phyloP scores from a whole-genome alignment of 2,888 invertebrate genomes.

The Dexiosoma caninum region DNA sequence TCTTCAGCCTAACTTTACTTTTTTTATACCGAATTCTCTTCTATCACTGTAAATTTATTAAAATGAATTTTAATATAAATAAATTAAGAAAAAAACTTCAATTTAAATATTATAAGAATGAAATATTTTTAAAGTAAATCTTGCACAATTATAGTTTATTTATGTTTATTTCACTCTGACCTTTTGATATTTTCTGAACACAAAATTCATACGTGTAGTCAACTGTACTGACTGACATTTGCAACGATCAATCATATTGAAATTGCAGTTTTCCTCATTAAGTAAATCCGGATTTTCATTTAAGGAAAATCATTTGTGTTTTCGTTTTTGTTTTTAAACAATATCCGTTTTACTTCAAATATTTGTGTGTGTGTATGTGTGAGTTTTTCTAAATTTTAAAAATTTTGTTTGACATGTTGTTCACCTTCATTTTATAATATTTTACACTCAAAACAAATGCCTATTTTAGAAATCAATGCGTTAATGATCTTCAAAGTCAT shows the following conservation, averaged over 20 bases:
- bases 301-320: slow-evolving; percentile 22
- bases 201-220: no score
- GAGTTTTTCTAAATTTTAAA: slow-evolving; percentile 2
- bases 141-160: neutral
- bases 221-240: slow-evolving; percentile 7
- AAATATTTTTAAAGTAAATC: no score
- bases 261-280: slow-evolving; percentile 29
- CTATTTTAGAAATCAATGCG: slow-evolving; percentile 60
- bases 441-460: slow-evolving; percentile 46
- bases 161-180: neutral
- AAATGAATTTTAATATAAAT: no score
- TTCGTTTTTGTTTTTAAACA: slow-evolving; percentile 30
- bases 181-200: slow-evolving; percentile 5
- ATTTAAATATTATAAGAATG: no score
- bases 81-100: no score
- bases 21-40: no score
- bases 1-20: no score
- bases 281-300: slow-evolving; percentile 30
- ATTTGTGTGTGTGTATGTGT: neutral
- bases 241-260: neutral
- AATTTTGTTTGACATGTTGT: slow-evolving; percentile 34
- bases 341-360: slow-evolving; percentile 57
- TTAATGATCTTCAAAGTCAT: slow-evolving; percentile 66
- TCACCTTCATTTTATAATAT: slow-evolving; percentile 51
- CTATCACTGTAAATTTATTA: no score